phyloP scores from a whole-genome alignment of 2,888 invertebrate genomes.

The Drosophila silvestris region DNA sequence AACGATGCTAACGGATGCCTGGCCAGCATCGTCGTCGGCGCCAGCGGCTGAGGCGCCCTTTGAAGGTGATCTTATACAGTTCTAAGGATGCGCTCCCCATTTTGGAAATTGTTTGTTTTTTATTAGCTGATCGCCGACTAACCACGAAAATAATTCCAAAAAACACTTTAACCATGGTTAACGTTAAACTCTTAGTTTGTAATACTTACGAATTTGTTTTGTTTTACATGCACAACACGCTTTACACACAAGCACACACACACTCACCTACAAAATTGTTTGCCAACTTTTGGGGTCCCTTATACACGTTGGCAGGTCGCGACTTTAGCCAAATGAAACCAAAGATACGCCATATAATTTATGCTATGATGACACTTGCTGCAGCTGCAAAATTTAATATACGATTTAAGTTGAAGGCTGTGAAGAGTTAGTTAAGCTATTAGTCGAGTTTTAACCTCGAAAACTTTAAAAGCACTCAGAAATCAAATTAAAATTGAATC shows the following conservation, averaged over 20 bases:
- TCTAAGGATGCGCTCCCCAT: conserved; percentile 68
- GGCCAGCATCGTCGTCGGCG: conserved; percentile 3
- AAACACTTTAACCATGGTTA: conserved; percentile 4
- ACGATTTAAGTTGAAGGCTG: neutral
- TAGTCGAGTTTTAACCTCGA: neutral
- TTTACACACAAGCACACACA: neutral
- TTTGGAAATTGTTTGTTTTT: conserved; percentile 41
- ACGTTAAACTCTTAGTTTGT: conserved; percentile 34
- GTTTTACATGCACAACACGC: neutral
- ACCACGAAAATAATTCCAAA: conserved; percentile 12
- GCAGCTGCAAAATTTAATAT: neutral
- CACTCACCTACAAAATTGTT: neutral
- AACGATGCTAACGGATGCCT: neutral
- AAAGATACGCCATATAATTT: conserved; percentile 11
- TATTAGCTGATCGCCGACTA: conserved; percentile 19
- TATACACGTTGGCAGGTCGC: neutral
- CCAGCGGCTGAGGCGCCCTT: conserved; percentile 80
- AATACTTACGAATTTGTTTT: conserved; percentile 23
- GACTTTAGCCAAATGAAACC: conserved; percentile 10
- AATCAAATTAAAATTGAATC: neutral
- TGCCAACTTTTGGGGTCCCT: neutral
- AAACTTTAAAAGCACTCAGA: neutral
- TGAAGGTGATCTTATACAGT: conserved; percentile 88
- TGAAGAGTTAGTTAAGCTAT: neutral
- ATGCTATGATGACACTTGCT: neutral